Evolutionary conservation across 2,797 vertebrate species (phyloP).

Genomic region (Setipinna tenuifilis): DNA sequence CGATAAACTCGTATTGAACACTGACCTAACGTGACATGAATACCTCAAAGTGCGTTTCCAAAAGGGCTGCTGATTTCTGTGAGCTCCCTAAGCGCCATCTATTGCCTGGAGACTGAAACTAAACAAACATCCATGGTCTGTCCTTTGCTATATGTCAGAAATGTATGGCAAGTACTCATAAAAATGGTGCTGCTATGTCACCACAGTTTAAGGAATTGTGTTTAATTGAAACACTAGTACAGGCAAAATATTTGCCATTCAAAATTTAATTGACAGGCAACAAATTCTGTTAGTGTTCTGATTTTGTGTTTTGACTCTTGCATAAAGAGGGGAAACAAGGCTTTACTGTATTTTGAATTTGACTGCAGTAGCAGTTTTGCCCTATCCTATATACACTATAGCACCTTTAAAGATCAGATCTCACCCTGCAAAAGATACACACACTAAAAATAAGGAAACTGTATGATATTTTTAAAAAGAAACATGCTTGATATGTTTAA

Average conservation of each 20-base stretch:
- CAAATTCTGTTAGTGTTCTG: too few relatives aligned
- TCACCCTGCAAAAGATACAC: neutral
- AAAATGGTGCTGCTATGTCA: too few relatives aligned
- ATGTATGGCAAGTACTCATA: too few relatives aligned
- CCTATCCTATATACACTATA: too few relatives aligned
- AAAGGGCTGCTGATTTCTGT: slow-evolving; percentile 27
- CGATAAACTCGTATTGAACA: neutral
- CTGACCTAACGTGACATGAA: neutral
- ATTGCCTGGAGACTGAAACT: neutral
- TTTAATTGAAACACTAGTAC: too few relatives aligned
- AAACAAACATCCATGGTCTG: neutral
- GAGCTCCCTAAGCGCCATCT: neutral
- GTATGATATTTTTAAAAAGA: neutral
- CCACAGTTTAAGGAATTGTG: too few relatives aligned
- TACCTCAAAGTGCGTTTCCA: neutral
- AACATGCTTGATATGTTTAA: neutral
- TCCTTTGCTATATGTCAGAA: neutral
- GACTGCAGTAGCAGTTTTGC: too few relatives aligned
- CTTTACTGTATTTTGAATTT: too few relatives aligned
- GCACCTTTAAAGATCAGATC: neutral
- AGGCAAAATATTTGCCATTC: too few relatives aligned
- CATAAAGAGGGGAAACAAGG: too few relatives aligned
- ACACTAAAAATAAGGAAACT: neutral
- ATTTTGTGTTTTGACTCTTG: too few relatives aligned
- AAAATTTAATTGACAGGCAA: too few relatives aligned